Conservation (phyloP, 2,113 vertebrate genomes). For the Megaceryle maxima region DNA sequence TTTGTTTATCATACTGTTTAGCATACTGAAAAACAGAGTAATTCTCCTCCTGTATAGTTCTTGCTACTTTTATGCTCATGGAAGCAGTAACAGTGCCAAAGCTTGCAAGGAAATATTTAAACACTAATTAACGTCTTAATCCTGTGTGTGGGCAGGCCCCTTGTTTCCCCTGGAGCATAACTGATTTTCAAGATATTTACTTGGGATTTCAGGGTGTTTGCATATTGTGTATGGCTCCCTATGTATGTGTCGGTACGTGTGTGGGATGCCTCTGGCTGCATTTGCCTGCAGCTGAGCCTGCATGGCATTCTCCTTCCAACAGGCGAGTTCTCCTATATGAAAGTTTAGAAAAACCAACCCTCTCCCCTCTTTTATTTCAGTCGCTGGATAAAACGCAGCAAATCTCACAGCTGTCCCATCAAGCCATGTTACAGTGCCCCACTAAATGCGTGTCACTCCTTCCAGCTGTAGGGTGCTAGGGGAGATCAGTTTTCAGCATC, state of each 20-base stretch:
- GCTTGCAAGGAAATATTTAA: slow-evolving; percentile 27
- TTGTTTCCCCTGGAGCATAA: slow-evolving; percentile 21
- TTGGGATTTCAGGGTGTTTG: slow-evolving; percentile 45
- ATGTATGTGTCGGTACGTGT: slow-evolving; percentile 34
- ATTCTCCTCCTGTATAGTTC: neutral
- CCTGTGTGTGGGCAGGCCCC: slow-evolving; percentile 28
- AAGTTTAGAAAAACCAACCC: neutral
- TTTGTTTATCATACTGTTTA: neutral
- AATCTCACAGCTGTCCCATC: neutral
- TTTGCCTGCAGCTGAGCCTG: slow-evolving; percentile 27
- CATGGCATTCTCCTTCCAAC: neutral
- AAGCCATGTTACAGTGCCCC: neutral
- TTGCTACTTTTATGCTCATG: neutral
- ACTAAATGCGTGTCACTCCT: neutral
- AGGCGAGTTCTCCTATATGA: neutral
- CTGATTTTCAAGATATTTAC: slow-evolving; percentile 23
- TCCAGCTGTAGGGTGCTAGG: neutral
- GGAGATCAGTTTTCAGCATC: neutral
- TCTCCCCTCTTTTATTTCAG: neutral
- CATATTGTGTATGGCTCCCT: slow-evolving; percentile 1
- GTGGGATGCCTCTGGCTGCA: slow-evolving; percentile 37
- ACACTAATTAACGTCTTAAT: slow-evolving; percentile 52
- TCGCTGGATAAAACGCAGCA: neutral
- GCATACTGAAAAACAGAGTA: neutral
- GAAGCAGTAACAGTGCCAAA: neutral